Conservation (phyloP, 2,797 vertebrate genomes). For the Hippopotamyrus pictus region DNA sequence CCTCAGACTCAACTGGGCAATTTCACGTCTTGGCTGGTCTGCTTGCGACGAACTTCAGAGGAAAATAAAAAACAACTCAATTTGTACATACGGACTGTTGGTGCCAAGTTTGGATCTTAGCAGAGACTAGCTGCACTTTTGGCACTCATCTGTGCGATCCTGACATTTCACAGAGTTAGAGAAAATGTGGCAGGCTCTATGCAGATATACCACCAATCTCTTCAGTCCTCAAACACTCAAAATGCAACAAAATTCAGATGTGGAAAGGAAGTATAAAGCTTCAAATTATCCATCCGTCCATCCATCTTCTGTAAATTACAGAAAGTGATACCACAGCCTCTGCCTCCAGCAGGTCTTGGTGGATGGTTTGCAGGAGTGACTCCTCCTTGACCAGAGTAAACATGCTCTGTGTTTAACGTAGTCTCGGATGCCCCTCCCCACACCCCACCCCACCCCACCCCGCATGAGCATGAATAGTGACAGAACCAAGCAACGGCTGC, state of each 20-base stretch:
- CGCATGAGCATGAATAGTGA: not conserved
- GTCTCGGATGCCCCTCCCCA: not conserved
- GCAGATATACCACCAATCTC: not conserved
- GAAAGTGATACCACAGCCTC: not conserved
- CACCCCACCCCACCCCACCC: not conserved
- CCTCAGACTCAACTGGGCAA: not conserved
- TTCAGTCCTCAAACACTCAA: not conserved
- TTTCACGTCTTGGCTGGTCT: not conserved
- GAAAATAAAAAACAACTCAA: not conserved
- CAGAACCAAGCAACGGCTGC: not conserved
- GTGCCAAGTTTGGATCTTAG: conserved; percentile 39
- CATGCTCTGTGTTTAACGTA: not conserved
- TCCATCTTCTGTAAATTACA: not conserved
- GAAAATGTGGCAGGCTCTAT: conserved; percentile 7
- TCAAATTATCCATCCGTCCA: not conserved
- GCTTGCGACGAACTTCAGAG: not conserved
- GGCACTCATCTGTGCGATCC: conserved; percentile 24
- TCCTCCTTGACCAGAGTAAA: not conserved
- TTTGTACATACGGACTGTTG: conserved; percentile 36
- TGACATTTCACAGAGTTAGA: conserved; percentile 28
- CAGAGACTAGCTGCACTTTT: conserved; percentile 39
- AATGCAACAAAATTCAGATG: not conserved
- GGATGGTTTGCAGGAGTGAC: not conserved
- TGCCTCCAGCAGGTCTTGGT: not conserved
- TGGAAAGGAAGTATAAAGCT: not conserved